Base-by-base conservation (phyloP, 2,113 vertebrate species). In the Eupsittula cactorum region DNA sequence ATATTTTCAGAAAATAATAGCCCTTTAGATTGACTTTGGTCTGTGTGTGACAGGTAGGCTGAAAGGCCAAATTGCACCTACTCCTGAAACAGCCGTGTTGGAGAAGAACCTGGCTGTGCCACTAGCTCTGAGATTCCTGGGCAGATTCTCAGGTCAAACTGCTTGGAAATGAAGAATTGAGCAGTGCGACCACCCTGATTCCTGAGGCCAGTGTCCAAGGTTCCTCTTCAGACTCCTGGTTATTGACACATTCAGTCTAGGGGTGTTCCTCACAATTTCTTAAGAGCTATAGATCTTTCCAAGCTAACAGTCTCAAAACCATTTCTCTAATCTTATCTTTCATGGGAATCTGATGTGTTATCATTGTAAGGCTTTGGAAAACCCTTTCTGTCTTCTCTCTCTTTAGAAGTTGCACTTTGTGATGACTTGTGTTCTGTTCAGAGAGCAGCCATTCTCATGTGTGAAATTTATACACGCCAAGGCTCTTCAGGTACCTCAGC, bases 151-250 rank as follows among this genome's bases (percentile, higher is more conserved):
- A 21, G 13, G 6, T 65, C 29, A 86, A 21, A 59, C 60, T 20
- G 42, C 55, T 17, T 28, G 13, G 39, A 49, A 52, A 13, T 0
- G 9, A 55, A 75, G 80, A 78, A 88, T 3, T 78, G 19, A 50
- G n/a, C 23, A 24, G 29, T 44, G 35, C 49, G 74, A 7, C 6
- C 10, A 8, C 41, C 11, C 10, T 37, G 23, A 14, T 35, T 42
- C 57, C 82, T 8, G 17, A 75, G 21, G 42, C 23, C 1, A 1
- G 5, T 11, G 8, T 52, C 39, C 0, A 1, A n/a, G n/a, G 23
- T 37, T 82, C 62, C 27, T 77, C 41, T 62, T 79, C 0, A 0
- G n/a, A 49, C 39, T 87, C 18, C 53, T n/a, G 31, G 33, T 39
- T 82, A 65, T 35, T 71, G 87, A 57, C 39, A 49, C 28, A 9